phyloP scores from a whole-genome alignment of 2,888 invertebrate genomes.

The Conistra vaccinii region DNA sequence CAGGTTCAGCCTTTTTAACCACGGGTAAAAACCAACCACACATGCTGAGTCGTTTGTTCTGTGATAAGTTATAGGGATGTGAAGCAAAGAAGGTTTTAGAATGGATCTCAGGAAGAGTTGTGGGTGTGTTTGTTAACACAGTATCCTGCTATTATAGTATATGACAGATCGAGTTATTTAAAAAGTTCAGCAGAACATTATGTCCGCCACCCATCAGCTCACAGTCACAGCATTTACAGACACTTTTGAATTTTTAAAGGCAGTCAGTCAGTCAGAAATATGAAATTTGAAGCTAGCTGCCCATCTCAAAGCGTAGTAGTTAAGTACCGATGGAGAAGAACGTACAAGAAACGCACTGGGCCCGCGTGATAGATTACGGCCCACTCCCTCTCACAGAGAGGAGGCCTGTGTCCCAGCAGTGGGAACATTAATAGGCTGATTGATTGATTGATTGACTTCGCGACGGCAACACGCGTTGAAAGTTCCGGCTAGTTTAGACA shows the following conservation, averaged over 20 bases:
- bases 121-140: conserved; percentile 14
- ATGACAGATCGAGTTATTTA: conserved; percentile 6
- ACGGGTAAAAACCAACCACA: conserved; percentile 14
- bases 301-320: not conserved
- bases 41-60: conserved; percentile 32
- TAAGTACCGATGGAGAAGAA: not conserved
- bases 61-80: conserved; percentile 63
- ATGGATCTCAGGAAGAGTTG: conserved; percentile 58
- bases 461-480: too few relatives aligned
- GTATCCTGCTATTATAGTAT: not conserved
- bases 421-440: too few relatives aligned
- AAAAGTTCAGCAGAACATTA: not conserved
- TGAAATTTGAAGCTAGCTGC: not conserved
- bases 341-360: not conserved
- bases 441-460: too few relatives aligned
- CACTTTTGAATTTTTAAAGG: not conserved
- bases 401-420: too few relatives aligned
- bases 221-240: not conserved
- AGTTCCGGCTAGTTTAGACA: too few relatives aligned
- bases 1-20: not conserved
- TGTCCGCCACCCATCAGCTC: not conserved
- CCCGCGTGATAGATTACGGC: too few relatives aligned
- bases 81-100: conserved; percentile 16
- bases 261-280: not conserved
- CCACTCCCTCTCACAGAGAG: too few relatives aligned